phyloP scores from a whole-genome alignment of 2,113 vertebrate genomes.

The Xenus cinereus region DNA sequence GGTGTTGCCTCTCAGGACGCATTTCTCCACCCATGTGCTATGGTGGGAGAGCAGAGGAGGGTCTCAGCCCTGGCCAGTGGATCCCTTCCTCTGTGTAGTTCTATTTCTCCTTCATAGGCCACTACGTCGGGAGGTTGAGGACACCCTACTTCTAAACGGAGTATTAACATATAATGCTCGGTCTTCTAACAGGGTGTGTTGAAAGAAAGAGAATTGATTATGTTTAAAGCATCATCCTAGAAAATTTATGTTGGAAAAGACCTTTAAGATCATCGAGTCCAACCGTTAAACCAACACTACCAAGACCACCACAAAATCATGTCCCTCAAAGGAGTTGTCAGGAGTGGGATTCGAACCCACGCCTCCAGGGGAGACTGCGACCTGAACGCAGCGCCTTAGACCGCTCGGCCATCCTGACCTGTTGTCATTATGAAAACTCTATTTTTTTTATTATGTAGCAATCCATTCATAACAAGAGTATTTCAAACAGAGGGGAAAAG shows the following conservation, averaged over 20 bases:
- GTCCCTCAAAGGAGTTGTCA: background rate
- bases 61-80: background rate
- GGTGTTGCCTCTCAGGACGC: background rate
- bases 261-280: no score
- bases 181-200: background rate
- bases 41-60: background rate
- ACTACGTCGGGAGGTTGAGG: background rate
- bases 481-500: background rate
- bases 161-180: background rate
- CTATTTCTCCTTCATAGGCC: background rate
- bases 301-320: no score
- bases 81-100: background rate
- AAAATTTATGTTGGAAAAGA: no score
- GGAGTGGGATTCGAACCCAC: constrained; percentile 74
- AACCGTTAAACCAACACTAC: no score
- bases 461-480: background rate
- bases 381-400: constrained; percentile 81
- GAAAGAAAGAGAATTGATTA: background rate
- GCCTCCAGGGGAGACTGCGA: constrained; percentile 76
- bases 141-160: background rate
- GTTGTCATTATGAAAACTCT: background rate
- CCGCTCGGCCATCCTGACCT: constrained; percentile 76
- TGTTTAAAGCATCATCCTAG: background rate
- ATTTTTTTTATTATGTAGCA: background rate
- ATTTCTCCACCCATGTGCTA: background rate